Evolutionary conservation across 1,140 invertebrate species (phyloP), one percentile per base, ranked within the genome.

Genomic region (Nephotettix cincticeps): DNA sequence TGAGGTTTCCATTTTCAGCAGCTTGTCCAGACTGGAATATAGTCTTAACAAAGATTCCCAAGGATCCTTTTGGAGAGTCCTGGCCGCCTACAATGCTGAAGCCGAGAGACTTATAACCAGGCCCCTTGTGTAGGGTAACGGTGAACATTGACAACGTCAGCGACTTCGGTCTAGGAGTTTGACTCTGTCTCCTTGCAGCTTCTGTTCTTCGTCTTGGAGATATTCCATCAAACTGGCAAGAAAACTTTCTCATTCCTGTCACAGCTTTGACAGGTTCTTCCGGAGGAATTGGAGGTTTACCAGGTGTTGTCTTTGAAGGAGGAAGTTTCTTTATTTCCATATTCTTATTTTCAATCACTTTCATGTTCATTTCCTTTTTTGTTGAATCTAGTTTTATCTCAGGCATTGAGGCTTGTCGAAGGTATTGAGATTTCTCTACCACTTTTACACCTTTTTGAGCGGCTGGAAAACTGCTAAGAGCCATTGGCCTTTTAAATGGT

Each of bases 71-170:
- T 0, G 94, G 92, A 23, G 93, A 95, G 79, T 97, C 94, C 66
- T 87, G 85, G 32, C 95, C 95, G 9, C 95, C 95, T 0, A 97
- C 95, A 73, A 97, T 95, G 58, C 92, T 95, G 78, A 97, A 97
- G 6, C 95, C 95, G 25, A 97, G 83, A 0, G 92, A 93, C 79
- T 94, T 95, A 75, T 91, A 91, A 2, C 91, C 91, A 1, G 87
- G 86, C 2, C 93, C 93, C 79, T 96, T 96, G 75, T 93, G 87
- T 75, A 95, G 92, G 0, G 91, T 87, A 0, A 94, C 89, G 0
- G 89, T 91, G 74, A 90, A 85, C 72, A 91, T 91, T 0, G 88
- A 88, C 23, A 89, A 87, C 3, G 88, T 83, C 0, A 87, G 84
- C 1, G 85, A 91, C 65, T 87, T 83, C 0, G 90, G 89, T 77